Evolutionary conservation across 2,113 vertebrate species (phyloP).

Genomic region (Microcebus tavaratra): DNA sequence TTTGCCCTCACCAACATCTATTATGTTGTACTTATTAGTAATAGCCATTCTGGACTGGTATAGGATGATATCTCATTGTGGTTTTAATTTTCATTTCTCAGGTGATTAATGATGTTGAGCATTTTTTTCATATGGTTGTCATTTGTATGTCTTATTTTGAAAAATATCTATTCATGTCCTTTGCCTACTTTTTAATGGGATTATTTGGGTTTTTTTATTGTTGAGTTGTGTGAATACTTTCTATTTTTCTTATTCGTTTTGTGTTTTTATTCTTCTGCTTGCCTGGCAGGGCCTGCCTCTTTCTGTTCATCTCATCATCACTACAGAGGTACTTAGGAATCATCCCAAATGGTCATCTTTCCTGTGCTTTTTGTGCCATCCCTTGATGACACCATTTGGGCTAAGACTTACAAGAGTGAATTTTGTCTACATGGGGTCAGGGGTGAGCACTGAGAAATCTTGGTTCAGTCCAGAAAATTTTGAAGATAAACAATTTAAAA

Average conservation of each 20-base stretch:
- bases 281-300: neutral
- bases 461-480: neutral
- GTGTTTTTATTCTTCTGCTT: neutral
- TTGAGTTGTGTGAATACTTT: too few relatives aligned
- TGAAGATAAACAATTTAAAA: neutral
- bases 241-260: neutral
- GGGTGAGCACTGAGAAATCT: neutral
- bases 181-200: too few relatives aligned
- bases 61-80: too few relatives aligned
- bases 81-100: too few relatives aligned
- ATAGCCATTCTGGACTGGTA: too few relatives aligned
- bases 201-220: too few relatives aligned
- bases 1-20: too few relatives aligned
- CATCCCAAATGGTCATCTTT: neutral
- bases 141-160: too few relatives aligned
- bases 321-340: neutral
- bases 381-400: neutral
- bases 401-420: neutral
- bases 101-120: too few relatives aligned
- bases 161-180: too few relatives aligned
- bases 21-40: too few relatives aligned
- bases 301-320: neutral
- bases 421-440: neutral
- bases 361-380: neutral
- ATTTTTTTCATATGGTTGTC: too few relatives aligned